Evolutionary conservation across 2,888 invertebrate species (phyloP).

Genomic region (Drosophila robusta): DNA sequence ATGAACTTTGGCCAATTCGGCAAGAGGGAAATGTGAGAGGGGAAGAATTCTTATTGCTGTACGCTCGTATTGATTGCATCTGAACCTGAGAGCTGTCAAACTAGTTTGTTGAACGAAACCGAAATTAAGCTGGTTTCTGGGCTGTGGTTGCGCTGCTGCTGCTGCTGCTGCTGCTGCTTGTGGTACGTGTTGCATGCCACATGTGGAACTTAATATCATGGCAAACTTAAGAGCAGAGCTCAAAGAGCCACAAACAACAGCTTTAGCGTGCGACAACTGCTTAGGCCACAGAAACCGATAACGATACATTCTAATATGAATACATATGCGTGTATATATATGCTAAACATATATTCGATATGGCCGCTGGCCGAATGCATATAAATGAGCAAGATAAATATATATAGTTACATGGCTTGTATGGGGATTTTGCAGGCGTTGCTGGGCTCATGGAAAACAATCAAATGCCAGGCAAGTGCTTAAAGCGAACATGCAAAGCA

Average conservation of each 20-base stretch:
- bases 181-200: slow-evolving; percentile 74
- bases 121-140: slow-evolving; percentile 68
- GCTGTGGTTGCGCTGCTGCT: slow-evolving; percentile 19
- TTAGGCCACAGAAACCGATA: slow-evolving; percentile 41
- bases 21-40: slow-evolving; percentile 2
- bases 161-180: not conserved
- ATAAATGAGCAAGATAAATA: slow-evolving; percentile 64
- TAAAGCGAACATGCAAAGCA: slow-evolving; percentile 54
- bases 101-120: slow-evolving; percentile 73
- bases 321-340: slow-evolving; percentile 11
- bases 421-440: slow-evolving; percentile 36
- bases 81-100: slow-evolving; percentile 65
- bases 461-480: slow-evolving; percentile 64
- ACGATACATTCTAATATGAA: slow-evolving; percentile 38
- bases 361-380: slow-evolving; percentile 64
- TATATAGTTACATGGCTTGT: slow-evolving; percentile 22
- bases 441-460: slow-evolving; percentile 63
- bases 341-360: slow-evolving; percentile 14
- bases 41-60: slow-evolving; percentile 35
- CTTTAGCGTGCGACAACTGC: slow-evolving; percentile 35
- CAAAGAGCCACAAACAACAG: slow-evolving; percentile 37
- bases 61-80: slow-evolving; percentile 46
- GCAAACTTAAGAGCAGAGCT: slow-evolving; percentile 49
- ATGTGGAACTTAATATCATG: slow-evolving; percentile 57
- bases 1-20: slow-evolving; percentile 61